Conservation (phyloP, 2,888 invertebrate genomes). For the Ichneumon xanthorius region DNA sequence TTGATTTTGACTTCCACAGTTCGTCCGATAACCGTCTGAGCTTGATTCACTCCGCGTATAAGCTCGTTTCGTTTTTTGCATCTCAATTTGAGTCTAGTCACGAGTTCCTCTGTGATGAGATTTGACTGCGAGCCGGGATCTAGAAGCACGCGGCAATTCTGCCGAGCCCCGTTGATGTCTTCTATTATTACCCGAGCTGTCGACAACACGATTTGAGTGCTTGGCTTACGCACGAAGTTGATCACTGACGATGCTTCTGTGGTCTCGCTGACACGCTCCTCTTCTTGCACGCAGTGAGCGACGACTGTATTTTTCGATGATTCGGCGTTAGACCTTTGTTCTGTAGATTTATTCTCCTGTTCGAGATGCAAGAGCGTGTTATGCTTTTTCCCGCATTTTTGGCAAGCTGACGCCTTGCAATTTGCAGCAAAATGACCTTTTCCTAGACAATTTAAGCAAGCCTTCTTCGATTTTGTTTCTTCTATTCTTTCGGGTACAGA, state of each 20-base stretch:
- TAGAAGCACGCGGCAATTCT: slow-evolving; percentile 57
- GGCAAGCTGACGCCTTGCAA: slow-evolving; percentile 43
- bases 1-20: slow-evolving; percentile 44
- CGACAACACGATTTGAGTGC: slow-evolving; percentile 57
- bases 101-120: slow-evolving; percentile 58
- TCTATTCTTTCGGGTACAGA: slow-evolving; percentile 35
- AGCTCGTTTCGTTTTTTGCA: slow-evolving; percentile 42
- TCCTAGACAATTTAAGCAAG: slow-evolving; percentile 51
- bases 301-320: slow-evolving; percentile 30
- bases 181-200: slow-evolving; percentile 64
- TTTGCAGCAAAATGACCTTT: slow-evolving; percentile 25
- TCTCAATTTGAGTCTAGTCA: slow-evolving; percentile 50
- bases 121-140: slow-evolving; percentile 69
- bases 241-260: background rate
- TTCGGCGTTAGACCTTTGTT: slow-evolving; percentile 27
- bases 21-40: slow-evolving; percentile 31
- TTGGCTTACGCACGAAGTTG: slow-evolving; percentile 27
- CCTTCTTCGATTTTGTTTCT: slow-evolving; percentile 43
- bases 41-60: slow-evolving; percentile 57
- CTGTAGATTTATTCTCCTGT: slow-evolving; percentile 5
- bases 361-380: slow-evolving; percentile 57
- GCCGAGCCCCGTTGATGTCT: slow-evolving; percentile 49
- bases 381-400: slow-evolving; percentile 40
- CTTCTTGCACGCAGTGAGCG: background rate
- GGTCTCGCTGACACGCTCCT: background rate